Evolutionary conservation across 2,797 vertebrate genomes (phyloP), one percentile per base, ranked within the genome.

Genomic region (Valencia hispanica): DNA sequence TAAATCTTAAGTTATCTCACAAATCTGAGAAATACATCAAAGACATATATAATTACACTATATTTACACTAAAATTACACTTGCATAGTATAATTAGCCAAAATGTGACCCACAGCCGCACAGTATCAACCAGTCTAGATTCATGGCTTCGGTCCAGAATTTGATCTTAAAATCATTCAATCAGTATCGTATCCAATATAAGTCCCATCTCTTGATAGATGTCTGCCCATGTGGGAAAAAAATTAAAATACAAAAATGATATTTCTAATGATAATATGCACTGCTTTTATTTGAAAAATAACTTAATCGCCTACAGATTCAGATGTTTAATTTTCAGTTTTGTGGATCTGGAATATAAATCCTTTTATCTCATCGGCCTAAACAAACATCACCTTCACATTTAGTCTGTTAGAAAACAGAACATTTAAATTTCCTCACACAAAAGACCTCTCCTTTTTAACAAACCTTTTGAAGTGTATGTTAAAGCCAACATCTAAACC

Each of bases 401-500:
- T 77, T 63, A 30, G n/a, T 53, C 34, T 53, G 36, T 68, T 20
- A 65, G 61, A 63, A 65, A 18, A 27, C 32, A 41, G 65, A 43
- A 66, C 63, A 66, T n/a, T 68, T 20, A 68, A 68, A 68, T 15
- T 0, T 68, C 34, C 15, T 30, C 6, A 50, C 5, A 11, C 3
- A 36, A 15, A 27, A 70, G 61, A 27, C 1, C 4, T 48, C 22
- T 59, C 22, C 41, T 61, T 18, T 59, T 70, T 45, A 61, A 27
- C 22, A 48, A 76, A 48, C 22, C 65, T 68, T 70, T 59, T 36
- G 69, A 70, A 76, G 53, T 36, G 27, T 27, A 45, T 34, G 47
- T 34, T 59, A 10, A 22, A 59, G 53, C 45, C 34, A 39, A 69
- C 51, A 70, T 76, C 41, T 70, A n/a, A 76, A 48, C 41, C 68